Evolutionary conservation across 2,888 invertebrate species (phyloP).

Genomic region (Glaucopsyche alexis): DNA sequence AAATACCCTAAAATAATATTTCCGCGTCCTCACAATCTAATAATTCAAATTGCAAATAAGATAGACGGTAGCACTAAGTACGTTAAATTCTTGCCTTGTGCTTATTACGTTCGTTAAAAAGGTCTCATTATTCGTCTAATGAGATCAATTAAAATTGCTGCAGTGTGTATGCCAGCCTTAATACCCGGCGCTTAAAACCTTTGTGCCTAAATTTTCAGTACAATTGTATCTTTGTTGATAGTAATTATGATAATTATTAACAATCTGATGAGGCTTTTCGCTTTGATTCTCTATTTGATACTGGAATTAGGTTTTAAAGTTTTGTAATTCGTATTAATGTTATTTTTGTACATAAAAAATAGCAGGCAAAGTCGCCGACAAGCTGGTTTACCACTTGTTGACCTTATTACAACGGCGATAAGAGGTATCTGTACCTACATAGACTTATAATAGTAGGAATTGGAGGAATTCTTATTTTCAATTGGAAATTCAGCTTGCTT

Average conservation of each 20-base stretch:
- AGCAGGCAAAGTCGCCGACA: too few relatives aligned
- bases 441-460: too few relatives aligned
- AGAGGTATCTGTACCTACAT: too few relatives aligned
- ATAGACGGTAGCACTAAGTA: not conserved
- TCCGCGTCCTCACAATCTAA: not conserved
- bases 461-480: too few relatives aligned
- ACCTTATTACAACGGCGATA: too few relatives aligned
- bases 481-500: too few relatives aligned
- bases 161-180: slow-evolving; percentile 10
- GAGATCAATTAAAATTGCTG: slow-evolving; percentile 1
- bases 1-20: not conserved
- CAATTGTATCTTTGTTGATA: not conserved
- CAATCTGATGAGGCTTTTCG: not conserved
- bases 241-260: not conserved
- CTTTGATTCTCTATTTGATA: too few relatives aligned
- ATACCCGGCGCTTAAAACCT: not conserved
- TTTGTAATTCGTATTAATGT: too few relatives aligned
- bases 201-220: not conserved
- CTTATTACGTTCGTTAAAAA: slow-evolving; percentile 15
- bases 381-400: too few relatives aligned
- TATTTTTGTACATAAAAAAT: too few relatives aligned
- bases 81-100: slow-evolving; percentile 6
- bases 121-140: slow-evolving; percentile 15
- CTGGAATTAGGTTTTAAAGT: too few relatives aligned
- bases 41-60: slow-evolving; percentile 3